Percentiles rank a stretch among this genome's conserved stretches.
Conservation (phyloP, 2,888 invertebrate species). For the Crocallis elinguaria region DNA sequence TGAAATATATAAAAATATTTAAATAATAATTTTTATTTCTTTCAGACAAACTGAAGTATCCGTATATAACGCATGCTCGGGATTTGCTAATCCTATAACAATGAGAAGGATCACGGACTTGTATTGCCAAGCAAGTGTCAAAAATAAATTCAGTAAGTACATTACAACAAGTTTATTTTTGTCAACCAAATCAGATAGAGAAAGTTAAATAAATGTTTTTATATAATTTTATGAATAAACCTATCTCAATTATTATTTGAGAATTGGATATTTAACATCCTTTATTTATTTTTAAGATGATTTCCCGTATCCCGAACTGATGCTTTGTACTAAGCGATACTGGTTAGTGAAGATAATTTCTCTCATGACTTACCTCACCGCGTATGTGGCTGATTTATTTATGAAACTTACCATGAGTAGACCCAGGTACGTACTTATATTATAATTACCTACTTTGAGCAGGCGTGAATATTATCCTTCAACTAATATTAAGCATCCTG, state of each 20-base stretch:
- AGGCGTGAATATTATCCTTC: no score
- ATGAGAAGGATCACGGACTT: constrained; percentile 15
- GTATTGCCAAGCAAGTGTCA: neutral
- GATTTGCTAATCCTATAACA: constrained; percentile 49
- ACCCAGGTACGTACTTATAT: constrained; percentile 44
- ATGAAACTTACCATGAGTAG: constrained; percentile 34
- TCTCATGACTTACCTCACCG: neutral
- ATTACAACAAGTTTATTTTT: neutral
- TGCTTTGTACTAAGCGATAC: neutral
- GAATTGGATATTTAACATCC: neutral
- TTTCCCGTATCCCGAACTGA: constrained; percentile 31
- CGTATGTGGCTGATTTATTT: constrained; percentile 41
- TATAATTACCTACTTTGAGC: no score
- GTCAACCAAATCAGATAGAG: neutral
- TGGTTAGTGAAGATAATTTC: constrained; percentile 1
- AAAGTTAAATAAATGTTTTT: no score
- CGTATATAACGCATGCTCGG: constrained; percentile 54
- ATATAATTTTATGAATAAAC: no score
- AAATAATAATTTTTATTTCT: neutral
- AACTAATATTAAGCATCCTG: no score
- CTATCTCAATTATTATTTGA: no score
- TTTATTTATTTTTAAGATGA: constrained; percentile 37
- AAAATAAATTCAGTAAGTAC: constrained; percentile 15
- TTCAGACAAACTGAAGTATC: constrained; percentile 38
- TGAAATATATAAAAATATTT: no score